Evolutionary conservation across 2,888 invertebrate species (phyloP), one percentile per base, ranked within the genome.

Genomic region (Laspeyria flexula): DNA sequence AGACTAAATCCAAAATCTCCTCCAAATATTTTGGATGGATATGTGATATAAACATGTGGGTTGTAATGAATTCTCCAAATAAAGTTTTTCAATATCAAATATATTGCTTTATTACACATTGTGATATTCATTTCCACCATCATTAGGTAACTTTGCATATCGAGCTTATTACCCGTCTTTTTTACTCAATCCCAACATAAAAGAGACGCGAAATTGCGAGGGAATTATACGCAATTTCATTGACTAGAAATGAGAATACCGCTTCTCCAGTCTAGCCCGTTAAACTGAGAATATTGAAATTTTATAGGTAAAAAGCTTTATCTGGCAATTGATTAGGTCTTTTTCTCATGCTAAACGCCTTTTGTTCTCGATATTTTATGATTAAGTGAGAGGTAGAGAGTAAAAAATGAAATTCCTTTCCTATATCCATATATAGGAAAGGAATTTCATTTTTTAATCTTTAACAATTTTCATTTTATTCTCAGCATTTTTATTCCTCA

Each of bases 211-310:
- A 64, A 64, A 85, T 81, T 69, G 73, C 62, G 71, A 55, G 75
- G 74, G 76, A 86, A 86, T 86, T 86, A 85, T 78, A 82, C 76
- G 84, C 82, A 83, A 85, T 86, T 84, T 82, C 81, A 85, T 83
- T 82, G 79, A 76, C 70, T 78, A 54, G 71, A 77, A 85, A 85
- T 78, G 82, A 80, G 79, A 79, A 80, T 74, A 72, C 71, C 75
- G 50, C 37, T 51, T 49, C 54, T 64, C 60, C 63, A 72, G 76
- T 78, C 78, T 79, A 67, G 73, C 72, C 52, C 54, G 54, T 55
- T 70, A 46, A 68, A 54, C 72, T 71, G 65, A 73, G 63, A n/a
- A 79, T 84, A 86, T 86, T 83, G 77, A 81, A 81, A 76, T 79
- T 81, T 82, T 80, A 81, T 77, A 71, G 66, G 53, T 61, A 67